A percentile compares a stretch with the other conserved stretches of the same genome.
These are phyloP conservation scores for Spatulosminthurus flaviceps DNA, from an alignment of 2,888 invertebrate species.

Conservation along the genomic window DNA sequence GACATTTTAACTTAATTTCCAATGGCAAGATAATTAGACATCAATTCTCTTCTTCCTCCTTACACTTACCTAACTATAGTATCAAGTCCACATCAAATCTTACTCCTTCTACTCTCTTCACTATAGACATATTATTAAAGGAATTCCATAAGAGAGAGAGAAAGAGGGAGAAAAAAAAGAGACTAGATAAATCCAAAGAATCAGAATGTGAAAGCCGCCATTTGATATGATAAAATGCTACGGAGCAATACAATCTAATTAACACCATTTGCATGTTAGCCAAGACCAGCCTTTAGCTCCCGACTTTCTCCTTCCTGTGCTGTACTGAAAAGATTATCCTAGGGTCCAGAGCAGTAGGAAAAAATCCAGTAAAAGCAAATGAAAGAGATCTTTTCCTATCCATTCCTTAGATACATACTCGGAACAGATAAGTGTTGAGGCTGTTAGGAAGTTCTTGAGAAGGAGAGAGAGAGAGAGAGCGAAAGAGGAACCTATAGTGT, in stretches of 20 bases:
- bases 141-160: neutral
- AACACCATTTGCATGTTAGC: constrained; percentile 12
- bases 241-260: constrained; percentile 23
- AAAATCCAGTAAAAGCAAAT: too few relatives aligned
- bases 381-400: too few relatives aligned
- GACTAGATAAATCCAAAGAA: too few relatives aligned
- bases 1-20: constrained; percentile 23
- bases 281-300: neutral
- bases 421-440: too few relatives aligned
- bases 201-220: constrained; percentile 17
- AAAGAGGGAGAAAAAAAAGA: neutral
- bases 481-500: too few relatives aligned
- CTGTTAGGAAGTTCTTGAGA: neutral
- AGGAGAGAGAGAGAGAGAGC: neutral
- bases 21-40: constrained; percentile 9
- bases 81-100: neutral
- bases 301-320: neutral
- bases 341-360: neutral
- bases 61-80: neutral
- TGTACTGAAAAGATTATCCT: neutral
- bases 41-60: neutral
- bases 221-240: neutral
- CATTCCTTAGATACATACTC: too few relatives aligned
- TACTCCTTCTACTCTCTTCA: neutral
- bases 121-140: neutral